Evolutionary conservation across 1,140 invertebrate genomes (phyloP).

Genomic region (Pseudomyrmex gracilis): DNA sequence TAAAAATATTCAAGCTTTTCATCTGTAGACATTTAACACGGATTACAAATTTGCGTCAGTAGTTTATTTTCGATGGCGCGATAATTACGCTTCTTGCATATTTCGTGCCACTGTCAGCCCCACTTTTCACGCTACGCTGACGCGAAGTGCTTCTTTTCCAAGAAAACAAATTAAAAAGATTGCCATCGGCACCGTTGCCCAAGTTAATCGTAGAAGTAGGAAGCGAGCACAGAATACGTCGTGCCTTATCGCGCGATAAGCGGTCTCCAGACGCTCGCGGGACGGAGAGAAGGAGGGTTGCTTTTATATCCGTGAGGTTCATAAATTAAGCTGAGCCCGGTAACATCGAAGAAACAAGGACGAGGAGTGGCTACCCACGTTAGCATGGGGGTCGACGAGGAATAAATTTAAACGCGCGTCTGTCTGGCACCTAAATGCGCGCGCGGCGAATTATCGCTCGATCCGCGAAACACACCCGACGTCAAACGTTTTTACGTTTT

Average conservation of each 20-base stretch:
- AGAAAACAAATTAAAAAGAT: constrained; percentile 76
- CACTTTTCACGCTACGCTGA: constrained; percentile 70
- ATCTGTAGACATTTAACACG: constrained; percentile 3
- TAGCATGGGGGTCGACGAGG: constrained; percentile 57
- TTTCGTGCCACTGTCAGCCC: constrained; percentile 62
- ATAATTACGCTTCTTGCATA: constrained; percentile 67
- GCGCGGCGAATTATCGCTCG: constrained; percentile 54
- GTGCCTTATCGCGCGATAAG: constrained; percentile 71
- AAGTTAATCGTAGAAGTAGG: constrained; percentile 69
- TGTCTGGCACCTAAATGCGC: constrained; percentile 54
- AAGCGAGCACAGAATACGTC: constrained; percentile 65
- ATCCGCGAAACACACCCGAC: constrained; percentile 2
- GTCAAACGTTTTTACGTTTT: background rate
- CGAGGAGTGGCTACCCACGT: constrained; percentile 29
- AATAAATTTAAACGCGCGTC: constrained; percentile 61
- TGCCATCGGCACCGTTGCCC: constrained; percentile 66
- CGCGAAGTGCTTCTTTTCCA: constrained; percentile 67
- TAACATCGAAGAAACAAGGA: constrained; percentile 62
- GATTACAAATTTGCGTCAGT: constrained; percentile 46
- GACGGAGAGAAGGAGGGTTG: background rate
- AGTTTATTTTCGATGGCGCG: constrained; percentile 40
- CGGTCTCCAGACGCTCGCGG: constrained; percentile 33
- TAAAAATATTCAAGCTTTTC: background rate
- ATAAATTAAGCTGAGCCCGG: constrained; percentile 68
- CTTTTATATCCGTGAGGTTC: constrained; percentile 65